A percentile compares a stretch with the other conserved stretches of the same genome.
These are phyloP conservation scores for Aspidiotus destructor DNA, from an alignment of 2,888 invertebrate genomes.

Conservation along the genomic window DNA sequence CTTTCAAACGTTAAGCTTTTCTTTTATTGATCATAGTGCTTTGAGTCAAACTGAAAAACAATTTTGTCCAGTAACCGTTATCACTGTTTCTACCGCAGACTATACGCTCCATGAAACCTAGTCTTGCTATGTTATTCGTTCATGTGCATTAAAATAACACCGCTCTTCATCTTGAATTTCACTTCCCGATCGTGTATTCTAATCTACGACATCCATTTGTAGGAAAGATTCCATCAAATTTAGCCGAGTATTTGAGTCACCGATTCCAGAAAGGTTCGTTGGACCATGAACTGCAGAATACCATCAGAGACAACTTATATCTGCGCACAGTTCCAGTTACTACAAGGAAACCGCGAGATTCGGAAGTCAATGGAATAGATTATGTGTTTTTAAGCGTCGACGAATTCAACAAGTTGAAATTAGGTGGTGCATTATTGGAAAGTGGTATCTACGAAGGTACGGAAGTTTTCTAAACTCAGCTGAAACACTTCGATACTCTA, in stretches of 20 bases:
- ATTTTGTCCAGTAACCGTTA: too few species aligned
- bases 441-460: constrained; percentile 54
- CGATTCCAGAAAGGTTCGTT: constrained; percentile 50
- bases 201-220: constrained; percentile 13
- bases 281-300: constrained; percentile 54
- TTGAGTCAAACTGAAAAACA: too few species aligned
- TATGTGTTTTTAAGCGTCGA: constrained; percentile 51
- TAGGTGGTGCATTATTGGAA: constrained; percentile 50
- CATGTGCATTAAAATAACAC: too few species aligned
- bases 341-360: constrained; percentile 48
- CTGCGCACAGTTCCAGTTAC: constrained; percentile 55
- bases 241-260: constrained; percentile 48
- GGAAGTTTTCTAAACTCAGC: background rate
- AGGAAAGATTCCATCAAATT: constrained; percentile 46
- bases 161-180: background rate
- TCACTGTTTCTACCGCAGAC: too few species aligned
- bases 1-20: too few species aligned
- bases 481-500: background rate
- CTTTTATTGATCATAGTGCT: too few species aligned
- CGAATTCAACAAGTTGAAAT: constrained; percentile 49
- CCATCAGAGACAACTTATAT: constrained; percentile 55
- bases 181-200: background rate
- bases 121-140: too few species aligned
- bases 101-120: too few species aligned
- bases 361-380: constrained; percentile 53